These are phyloP conservation scores for Sipha flava DNA, from an alignment of 1,140 invertebrate genomes.

Conservation along the genomic window DNA sequence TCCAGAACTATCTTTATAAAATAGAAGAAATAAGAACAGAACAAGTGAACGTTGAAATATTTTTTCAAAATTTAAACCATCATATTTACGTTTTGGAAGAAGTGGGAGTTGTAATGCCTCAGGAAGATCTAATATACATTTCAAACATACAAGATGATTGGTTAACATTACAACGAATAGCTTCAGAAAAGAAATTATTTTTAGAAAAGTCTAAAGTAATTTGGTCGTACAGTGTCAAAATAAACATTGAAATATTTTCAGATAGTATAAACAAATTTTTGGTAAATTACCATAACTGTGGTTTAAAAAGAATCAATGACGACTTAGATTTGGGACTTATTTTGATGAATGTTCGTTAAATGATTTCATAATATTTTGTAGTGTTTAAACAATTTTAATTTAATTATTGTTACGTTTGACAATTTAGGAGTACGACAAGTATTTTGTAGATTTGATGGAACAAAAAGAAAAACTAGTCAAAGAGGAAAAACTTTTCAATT, in stretches of 20 bases:
- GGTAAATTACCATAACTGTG: neutral
- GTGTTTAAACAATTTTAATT: neutral
- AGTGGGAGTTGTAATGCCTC: neutral
- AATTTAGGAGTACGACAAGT: neutral
- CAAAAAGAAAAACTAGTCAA: neutral
- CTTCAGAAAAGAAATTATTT: neutral
- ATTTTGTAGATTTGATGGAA: neutral
- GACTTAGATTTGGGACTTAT: neutral
- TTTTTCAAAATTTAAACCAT: conserved; percentile 5
- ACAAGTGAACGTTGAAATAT: neutral
- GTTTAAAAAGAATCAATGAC: neutral
- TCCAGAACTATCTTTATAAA: neutral
- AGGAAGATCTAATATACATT: neutral
- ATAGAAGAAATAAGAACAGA: conserved; percentile 10
- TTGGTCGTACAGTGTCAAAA: neutral
- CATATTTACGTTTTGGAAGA: neutral
- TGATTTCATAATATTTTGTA: neutral
- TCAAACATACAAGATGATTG: neutral
- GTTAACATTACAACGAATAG: neutral
- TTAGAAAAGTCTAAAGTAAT: neutral
- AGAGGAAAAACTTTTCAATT: neutral
- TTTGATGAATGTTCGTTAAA: neutral
- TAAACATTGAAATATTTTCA: neutral
- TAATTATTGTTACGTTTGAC: neutral
- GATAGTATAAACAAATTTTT: neutral